These are phyloP conservation scores for Diuraphis noxia DNA, from an alignment of 1,140 invertebrate genomes.

Conservation along the genomic window DNA sequence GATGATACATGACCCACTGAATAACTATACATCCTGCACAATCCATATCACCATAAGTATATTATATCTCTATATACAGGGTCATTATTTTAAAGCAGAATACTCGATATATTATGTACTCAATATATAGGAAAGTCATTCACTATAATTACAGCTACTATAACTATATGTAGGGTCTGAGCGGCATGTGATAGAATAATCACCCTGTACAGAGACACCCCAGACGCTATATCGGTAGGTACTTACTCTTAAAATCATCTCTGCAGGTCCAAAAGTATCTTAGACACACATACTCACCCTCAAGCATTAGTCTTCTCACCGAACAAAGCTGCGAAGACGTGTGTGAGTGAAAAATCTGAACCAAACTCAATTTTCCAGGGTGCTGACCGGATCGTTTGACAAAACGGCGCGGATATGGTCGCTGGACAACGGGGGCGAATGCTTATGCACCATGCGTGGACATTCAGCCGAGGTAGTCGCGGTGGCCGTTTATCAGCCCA, in stretches of 20 bases:
- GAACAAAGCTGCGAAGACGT: background rate
- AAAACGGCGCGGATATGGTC: constrained; percentile 77
- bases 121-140: too few relatives aligned
- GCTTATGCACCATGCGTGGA: constrained; percentile 71
- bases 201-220: background rate
- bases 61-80: too few relatives aligned
- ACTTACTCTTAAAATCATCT: background rate
- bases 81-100: too few relatives aligned
- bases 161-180: too few relatives aligned
- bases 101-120: too few relatives aligned
- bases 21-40: too few relatives aligned
- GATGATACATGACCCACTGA: too few relatives aligned
- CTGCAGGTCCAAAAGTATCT: background rate
- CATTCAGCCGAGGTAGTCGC: constrained; percentile 75
- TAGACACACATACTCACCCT: background rate
- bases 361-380: constrained; percentile 59
- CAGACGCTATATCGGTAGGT: background rate
- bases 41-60: background rate
- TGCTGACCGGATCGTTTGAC: constrained; percentile 80
- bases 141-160: too few relatives aligned
- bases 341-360: background rate
- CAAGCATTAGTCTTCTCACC: too few relatives aligned
- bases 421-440: constrained; percentile 66
- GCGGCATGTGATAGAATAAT: background rate
- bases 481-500: constrained; percentile 68